A percentile compares a stretch with the other conserved stretches of the same genome.
Evolutionary conservation across 2,113 vertebrate species (phyloP).

Genomic region (Ptyas mucosa): DNA sequence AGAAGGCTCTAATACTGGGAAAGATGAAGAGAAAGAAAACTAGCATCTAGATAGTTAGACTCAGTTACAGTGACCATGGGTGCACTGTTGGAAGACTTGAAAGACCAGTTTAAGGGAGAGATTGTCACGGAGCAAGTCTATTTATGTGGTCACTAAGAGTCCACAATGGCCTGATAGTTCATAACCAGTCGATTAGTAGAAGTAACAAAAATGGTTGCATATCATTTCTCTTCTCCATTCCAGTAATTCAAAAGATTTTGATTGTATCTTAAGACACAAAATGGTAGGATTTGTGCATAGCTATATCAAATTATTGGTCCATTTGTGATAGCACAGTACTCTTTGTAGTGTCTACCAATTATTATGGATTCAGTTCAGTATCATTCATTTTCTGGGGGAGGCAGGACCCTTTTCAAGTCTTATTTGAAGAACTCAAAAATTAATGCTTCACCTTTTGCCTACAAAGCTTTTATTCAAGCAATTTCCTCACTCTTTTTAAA

Average conservation of each 20-base stretch:
- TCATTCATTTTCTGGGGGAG: background rate
- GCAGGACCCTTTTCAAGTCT: background rate
- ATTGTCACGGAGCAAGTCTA: background rate
- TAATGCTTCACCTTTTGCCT: background rate
- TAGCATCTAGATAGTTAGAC: background rate
- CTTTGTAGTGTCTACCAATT: background rate
- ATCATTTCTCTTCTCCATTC: background rate
- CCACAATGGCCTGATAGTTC: background rate
- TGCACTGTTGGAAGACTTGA: background rate
- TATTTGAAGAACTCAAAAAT: background rate
- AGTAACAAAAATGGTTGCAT: background rate
- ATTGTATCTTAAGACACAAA: conserved; percentile 15
- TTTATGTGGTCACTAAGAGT: background rate
- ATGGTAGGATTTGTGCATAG: background rate
- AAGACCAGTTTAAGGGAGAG: background rate
- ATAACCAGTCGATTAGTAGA: background rate
- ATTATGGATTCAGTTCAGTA: background rate
- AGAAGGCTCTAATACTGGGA: background rate
- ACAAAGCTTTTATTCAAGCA: background rate
- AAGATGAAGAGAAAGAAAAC: background rate
- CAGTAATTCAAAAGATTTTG: conserved; percentile 13
- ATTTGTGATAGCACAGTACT: background rate
- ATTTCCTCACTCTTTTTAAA: background rate
- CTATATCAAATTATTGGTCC: background rate
- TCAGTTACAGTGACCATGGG: background rate